Percentiles rank a stretch among this genome's conserved stretches.
phyloP scores from a whole-genome alignment of 2,113 vertebrate species.

The Etia nguti region DNA sequence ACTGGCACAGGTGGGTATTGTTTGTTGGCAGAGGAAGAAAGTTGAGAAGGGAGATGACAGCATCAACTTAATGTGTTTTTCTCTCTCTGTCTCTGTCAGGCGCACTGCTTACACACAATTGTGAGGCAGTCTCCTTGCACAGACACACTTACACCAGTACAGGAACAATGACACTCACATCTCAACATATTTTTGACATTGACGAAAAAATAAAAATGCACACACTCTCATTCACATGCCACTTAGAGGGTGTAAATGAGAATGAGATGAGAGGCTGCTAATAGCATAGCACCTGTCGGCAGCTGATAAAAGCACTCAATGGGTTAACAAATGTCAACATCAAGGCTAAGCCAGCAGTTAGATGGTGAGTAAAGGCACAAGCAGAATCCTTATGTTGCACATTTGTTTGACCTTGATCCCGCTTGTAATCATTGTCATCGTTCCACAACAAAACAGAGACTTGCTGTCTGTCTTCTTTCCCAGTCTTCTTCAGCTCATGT shows the following conservation, averaged over 20 bases:
- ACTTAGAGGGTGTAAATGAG: conserved; percentile 10
- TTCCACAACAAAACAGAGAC: neutral
- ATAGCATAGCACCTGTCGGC: conserved; percentile 46
- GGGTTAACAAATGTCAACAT: neutral
- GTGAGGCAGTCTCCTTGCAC: neutral
- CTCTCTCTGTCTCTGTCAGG: neutral
- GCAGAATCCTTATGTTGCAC: neutral
- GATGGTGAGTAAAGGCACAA: neutral
- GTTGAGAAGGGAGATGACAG: conserved; percentile 40
- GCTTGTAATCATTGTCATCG: neutral
- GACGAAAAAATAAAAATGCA: neutral
- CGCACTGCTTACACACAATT: neutral
- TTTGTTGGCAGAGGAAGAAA: conserved; percentile 24
- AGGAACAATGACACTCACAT: neutral
- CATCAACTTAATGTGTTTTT: conserved; percentile 27
- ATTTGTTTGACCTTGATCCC: neutral
- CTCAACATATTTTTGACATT: neutral
- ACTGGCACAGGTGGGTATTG: conserved; percentile 28
- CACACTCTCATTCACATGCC: neutral
- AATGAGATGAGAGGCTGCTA: conserved; percentile 35
- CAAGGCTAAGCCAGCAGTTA: conserved; percentile 5
- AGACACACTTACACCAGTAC: neutral
- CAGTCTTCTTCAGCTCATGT: neutral
- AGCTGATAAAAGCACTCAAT: conserved; percentile 38
- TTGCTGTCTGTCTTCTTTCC: neutral